phyloP scores from a whole-genome alignment of 2,888 invertebrate species.

The Cryptops parisi region DNA sequence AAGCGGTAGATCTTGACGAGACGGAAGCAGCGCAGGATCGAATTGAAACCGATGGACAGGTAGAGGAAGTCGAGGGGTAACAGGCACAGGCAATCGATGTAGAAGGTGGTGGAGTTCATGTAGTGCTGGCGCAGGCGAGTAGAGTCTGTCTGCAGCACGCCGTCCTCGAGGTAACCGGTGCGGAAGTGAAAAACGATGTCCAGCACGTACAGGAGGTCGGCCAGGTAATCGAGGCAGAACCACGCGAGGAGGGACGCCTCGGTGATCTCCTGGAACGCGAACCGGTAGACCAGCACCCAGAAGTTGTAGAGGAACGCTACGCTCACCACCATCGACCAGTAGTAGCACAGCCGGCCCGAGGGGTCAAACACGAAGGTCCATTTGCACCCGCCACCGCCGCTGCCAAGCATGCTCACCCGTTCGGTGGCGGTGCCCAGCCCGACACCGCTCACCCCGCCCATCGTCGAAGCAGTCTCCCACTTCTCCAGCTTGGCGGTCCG shows the following conservation, averaged over 20 bases:
- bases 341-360: slow-evolving; percentile 88
- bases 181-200: slow-evolving; percentile 97
- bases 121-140: slow-evolving; percentile 87
- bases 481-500: slow-evolving; percentile 19
- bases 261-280: slow-evolving; percentile 60
- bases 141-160: slow-evolving; percentile 91
- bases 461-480: background rate
- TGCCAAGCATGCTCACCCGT: too few relatives aligned
- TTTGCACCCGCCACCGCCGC: slow-evolving; percentile 54
- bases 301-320: slow-evolving; percentile 93
- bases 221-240: slow-evolving; percentile 94
- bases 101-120: slow-evolving; percentile 95
- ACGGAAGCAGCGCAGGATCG: slow-evolving; percentile 86
- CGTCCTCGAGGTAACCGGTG: slow-evolving; percentile 93
- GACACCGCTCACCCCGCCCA: slow-evolving; percentile 18
- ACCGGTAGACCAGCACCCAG: slow-evolving; percentile 97
- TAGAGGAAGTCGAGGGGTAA: slow-evolving; percentile 96
- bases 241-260: slow-evolving; percentile 74
- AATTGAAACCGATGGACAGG: slow-evolving; percentile 86
- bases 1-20: slow-evolving; percentile 95
- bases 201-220: slow-evolving; percentile 87
- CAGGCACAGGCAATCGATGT: slow-evolving; percentile 96
- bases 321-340: slow-evolving; percentile 94
- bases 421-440: slow-evolving; percentile 35
- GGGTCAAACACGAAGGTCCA: slow-evolving; percentile 98